Percentiles rank a stretch among this genome's conserved stretches.
These are phyloP conservation scores for Tillus elongatus DNA, from an alignment of 2,888 invertebrate genomes.

Conservation along the genomic window DNA sequence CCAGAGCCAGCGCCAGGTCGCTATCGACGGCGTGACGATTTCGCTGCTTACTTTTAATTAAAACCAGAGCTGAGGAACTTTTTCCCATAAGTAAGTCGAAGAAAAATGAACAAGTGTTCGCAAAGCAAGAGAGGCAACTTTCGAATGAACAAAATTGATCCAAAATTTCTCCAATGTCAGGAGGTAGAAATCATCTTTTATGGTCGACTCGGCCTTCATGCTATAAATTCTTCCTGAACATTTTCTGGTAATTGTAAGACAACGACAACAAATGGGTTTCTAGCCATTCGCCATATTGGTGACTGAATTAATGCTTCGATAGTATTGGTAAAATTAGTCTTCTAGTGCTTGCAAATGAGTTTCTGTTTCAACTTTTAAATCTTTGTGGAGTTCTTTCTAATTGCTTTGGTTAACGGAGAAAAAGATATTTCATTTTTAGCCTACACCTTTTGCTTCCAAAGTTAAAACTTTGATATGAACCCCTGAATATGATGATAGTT, in stretches of 20 bases:
- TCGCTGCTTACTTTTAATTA: conserved; percentile 12
- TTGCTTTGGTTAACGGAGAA: too few relatives aligned
- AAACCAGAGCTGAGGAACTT: conserved; percentile 11
- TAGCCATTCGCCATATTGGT: conserved; percentile 16
- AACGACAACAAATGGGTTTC: conserved; percentile 16
- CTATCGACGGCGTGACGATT: conserved; percentile 11
- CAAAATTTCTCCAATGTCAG: conserved; percentile 16
- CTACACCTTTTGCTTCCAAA: too few relatives aligned
- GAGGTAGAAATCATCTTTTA: conserved; percentile 14
- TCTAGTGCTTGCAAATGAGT: too few relatives aligned
- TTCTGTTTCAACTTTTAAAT: conserved; percentile 6
- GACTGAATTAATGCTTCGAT: too few relatives aligned
- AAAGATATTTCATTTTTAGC: too few relatives aligned
- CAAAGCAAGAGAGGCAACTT: conserved; percentile 10
- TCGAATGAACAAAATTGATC: conserved; percentile 13
- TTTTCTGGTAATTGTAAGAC: conserved; percentile 12
- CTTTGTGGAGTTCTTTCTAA: too few relatives aligned
- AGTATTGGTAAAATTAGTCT: conserved; percentile 10
- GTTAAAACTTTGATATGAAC: too few relatives aligned
- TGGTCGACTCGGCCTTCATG: conserved; percentile 13
- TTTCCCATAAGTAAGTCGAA: conserved; percentile 7
- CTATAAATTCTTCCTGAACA: too few relatives aligned
- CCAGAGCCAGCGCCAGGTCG: conserved; percentile 9
- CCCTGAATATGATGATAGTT: too few relatives aligned
- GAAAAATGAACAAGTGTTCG: conserved; percentile 9